Conservation (phyloP, 2,113 vertebrate species). For the Motacilla alba region DNA sequence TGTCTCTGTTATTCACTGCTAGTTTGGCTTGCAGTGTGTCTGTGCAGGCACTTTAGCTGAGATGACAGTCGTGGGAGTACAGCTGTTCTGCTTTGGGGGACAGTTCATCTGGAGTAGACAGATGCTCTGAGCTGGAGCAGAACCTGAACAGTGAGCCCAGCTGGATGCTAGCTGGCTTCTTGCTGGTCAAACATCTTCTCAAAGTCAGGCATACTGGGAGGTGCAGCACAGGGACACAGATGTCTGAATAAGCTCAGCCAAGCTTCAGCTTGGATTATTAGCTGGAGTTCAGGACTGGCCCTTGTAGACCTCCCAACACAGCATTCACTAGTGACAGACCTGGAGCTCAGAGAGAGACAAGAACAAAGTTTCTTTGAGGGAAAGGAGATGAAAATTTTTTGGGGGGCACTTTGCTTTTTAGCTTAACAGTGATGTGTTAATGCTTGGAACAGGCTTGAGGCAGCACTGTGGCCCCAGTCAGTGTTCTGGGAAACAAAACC, state of each 20-base stretch:
- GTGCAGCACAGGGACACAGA: neutral
- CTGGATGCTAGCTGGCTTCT: neutral
- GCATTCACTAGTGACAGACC: neutral
- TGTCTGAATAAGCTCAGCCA: neutral
- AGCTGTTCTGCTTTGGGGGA: neutral
- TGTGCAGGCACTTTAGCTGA: neutral
- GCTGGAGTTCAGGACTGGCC: neutral
- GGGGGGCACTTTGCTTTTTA: neutral
- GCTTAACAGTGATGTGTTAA: neutral
- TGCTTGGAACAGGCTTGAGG: neutral
- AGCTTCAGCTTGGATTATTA: neutral
- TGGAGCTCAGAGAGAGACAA: neutral
- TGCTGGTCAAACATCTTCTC: neutral
- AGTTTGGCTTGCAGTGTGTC: neutral
- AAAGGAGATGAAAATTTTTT: neutral
- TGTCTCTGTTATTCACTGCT: neutral
- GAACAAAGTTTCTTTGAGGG: neutral
- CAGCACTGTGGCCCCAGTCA: neutral
- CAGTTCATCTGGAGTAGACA: neutral
- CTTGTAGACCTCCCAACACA: neutral
- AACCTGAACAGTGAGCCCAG: neutral
- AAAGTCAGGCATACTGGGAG: neutral
- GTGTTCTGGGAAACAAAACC: neutral
- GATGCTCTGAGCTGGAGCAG: constrained; percentile 3
- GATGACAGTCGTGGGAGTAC: neutral